Evolutionary conservation across 2,113 vertebrate genomes (phyloP), one percentile per base, ranked within the genome.

Genomic region (Raja brachyura): DNA sequence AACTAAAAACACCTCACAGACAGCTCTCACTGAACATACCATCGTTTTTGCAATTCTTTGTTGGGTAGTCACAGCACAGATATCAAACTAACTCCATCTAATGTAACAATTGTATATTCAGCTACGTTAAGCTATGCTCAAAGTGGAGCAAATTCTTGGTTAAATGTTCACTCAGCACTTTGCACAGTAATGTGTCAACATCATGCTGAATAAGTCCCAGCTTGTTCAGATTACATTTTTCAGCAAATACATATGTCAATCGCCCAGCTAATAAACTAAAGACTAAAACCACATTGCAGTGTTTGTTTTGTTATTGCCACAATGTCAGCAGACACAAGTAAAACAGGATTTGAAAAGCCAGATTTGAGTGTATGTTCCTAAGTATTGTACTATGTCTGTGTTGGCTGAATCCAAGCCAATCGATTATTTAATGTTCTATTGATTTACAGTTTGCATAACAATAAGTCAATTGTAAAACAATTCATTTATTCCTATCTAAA

Each of bases 191-290:
- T 92, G 63, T 92, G 90, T 92, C 90, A 92, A 92, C 90, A 92
- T 73, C 68, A 73, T 73, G 68, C 66, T 92, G 68, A 92, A 92
- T 74, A 73, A 73, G 90, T 74, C 90, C 90, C 68, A 92, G 68
- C 90, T 92, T 92, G 90, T 73, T 92, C 90, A 92, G 66, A 92
- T 92, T 92, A 92, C 90, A 92, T 92, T 92, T 92, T 92, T 92
- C 90, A 92, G 90, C 90, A 92, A 92, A 74, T 92, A 92, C 90
- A 92, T 92, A 92, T 92, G 90, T 92, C 90, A 92, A 74, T 74
- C 39, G 90, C 33, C 90, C 90, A 92, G 90, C 90, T 92, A 92
- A 92, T 92, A 92, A 92, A 92, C 90, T 73, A 92, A 74, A 73
- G 90, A 92, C 90, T 92, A 92, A 92, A 92, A 92, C 39, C 90